Evolutionary conservation across 37 sponge, comb jelly and placozoan species (phyloP).

Genomic region (Ianthella basta): DNA sequence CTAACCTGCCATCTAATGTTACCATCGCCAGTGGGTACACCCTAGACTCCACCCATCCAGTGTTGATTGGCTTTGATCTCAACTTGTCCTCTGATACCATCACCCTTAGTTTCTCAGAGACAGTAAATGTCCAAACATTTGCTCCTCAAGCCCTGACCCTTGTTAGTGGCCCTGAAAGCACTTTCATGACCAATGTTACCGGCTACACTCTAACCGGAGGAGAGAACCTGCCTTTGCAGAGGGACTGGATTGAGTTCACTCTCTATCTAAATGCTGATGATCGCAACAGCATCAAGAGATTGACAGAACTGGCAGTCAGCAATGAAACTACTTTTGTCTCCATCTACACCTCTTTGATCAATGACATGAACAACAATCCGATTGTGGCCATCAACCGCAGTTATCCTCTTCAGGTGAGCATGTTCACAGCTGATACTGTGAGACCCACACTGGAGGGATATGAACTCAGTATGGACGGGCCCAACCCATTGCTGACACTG

Average conservation of each 20-base stretch:
- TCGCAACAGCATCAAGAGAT: slow-evolving; percentile 74
- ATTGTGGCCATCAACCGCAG: slow-evolving; percentile 45
- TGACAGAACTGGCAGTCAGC: slow-evolving; percentile 71
- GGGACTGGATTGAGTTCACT: slow-evolving; percentile 46
- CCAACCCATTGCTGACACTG: slow-evolving; percentile 54
- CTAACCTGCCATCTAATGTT: slow-evolving; percentile 47
- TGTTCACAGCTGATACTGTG: slow-evolving; percentile 52
- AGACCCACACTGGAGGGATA: slow-evolving; percentile 55
- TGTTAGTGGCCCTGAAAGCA: slow-evolving; percentile 2
- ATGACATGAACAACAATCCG: slow-evolving; percentile 77
- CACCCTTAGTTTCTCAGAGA: slow-evolving; percentile 80
- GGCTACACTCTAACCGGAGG: slow-evolving; percentile 81
- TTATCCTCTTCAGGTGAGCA: slow-evolving; percentile 54
- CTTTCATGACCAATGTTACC: slow-evolving; percentile 17
- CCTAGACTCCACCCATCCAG: slow-evolving; percentile 74
- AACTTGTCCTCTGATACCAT: slow-evolving; percentile 69
- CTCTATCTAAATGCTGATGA: slow-evolving; percentile 71
- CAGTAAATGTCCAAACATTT: slow-evolving; percentile 71
- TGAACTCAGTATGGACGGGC: slow-evolving; percentile 62
- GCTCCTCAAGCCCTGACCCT: slow-evolving; percentile 60
- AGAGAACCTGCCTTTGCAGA: slow-evolving; percentile 51
- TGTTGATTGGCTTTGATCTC: slow-evolving; percentile 71
- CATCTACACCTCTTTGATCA: slow-evolving; percentile 46
- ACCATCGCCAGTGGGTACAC: slow-evolving; percentile 57
- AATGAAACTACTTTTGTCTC: slow-evolving; percentile 56